phyloP scores from a whole-genome alignment of 2,113 vertebrate species.

The Gallinago paraguaiae region DNA sequence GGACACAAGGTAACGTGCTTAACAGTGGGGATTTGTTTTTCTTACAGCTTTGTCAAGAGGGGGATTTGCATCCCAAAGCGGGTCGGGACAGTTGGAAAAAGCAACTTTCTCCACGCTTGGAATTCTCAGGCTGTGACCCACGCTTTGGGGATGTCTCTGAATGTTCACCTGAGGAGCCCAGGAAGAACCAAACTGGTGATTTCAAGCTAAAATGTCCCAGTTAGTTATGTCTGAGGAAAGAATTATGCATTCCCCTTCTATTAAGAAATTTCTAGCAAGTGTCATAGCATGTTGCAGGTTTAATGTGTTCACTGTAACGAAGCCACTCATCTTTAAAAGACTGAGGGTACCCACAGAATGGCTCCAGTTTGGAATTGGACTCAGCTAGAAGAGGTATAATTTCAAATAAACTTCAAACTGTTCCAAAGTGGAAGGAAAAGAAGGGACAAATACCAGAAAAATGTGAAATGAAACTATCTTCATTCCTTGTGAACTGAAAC shows the following conservation, averaged over 20 bases:
- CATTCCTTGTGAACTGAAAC: not conserved
- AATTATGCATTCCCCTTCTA: not conserved
- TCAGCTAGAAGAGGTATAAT: not conserved
- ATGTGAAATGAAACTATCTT: not conserved
- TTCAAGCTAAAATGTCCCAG: not conserved
- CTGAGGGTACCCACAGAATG: not conserved
- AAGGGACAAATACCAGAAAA: not conserved
- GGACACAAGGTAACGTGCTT: not conserved
- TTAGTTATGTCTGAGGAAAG: not conserved
- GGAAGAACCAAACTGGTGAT: not conserved
- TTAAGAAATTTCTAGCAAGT: too few relatives aligned
- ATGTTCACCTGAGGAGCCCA: rapidly evolving
- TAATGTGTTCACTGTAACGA: not conserved
- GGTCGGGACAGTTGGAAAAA: not conserved
- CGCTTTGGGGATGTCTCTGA: not conserved
- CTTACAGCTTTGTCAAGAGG: not conserved
- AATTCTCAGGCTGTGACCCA: not conserved
- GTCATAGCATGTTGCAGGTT: not conserved
- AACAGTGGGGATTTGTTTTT: conserved; percentile 3
- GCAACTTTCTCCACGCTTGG: not conserved
- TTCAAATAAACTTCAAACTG: not conserved
- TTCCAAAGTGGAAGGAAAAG: not conserved
- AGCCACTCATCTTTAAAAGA: not conserved
- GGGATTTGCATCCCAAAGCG: not conserved
- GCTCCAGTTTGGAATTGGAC: not conserved